Percentiles rank a stretch among this genome's conserved stretches.
These are phyloP conservation scores for Silurus asotus DNA, from an alignment of 2,113 vertebrate species.

Conservation along the genomic window DNA sequence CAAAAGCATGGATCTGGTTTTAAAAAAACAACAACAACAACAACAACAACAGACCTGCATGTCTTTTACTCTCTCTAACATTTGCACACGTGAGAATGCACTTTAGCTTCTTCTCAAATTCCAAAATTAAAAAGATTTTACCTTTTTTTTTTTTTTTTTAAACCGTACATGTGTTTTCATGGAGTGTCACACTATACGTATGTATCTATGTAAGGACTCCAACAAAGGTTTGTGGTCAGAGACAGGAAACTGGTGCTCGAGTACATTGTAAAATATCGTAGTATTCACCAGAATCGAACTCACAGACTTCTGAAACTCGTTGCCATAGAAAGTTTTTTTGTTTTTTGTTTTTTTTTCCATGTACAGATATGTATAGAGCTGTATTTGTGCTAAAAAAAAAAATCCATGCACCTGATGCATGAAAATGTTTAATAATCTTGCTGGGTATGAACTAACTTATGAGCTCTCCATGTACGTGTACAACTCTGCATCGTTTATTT, in stretches of 20 bases:
- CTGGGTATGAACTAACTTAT: neutral
- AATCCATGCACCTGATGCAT: constrained; percentile 18
- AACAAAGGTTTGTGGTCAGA: neutral
- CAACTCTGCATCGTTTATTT: constrained; percentile 9
- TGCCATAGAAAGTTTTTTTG: constrained; percentile 16
- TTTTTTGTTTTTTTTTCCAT: neutral
- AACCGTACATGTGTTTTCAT: constrained; percentile 19
- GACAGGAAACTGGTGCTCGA: neutral
- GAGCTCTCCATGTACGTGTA: constrained; percentile 4
- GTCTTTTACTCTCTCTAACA: constrained; percentile 20
- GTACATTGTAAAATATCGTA: neutral
- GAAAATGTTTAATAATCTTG: constrained; percentile 24
- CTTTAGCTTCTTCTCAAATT: constrained; percentile 52
- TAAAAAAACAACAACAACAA: neutral
- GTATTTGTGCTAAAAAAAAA: constrained; percentile 33
- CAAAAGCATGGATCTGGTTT: neutral
- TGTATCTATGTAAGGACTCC: neutral
- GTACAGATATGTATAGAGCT: constrained; percentile 12
- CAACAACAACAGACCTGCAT: constrained; percentile 24
- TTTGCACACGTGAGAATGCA: constrained; percentile 59
- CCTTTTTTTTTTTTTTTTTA: neutral
- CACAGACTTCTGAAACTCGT: neutral
- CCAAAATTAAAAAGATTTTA: constrained; percentile 42
- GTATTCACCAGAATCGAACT: neutral
- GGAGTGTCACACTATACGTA: neutral